Evolutionary conservation across 1,140 invertebrate species (phyloP), one percentile per base, ranked within the genome.

Genomic region (Psix sp.): DNA sequence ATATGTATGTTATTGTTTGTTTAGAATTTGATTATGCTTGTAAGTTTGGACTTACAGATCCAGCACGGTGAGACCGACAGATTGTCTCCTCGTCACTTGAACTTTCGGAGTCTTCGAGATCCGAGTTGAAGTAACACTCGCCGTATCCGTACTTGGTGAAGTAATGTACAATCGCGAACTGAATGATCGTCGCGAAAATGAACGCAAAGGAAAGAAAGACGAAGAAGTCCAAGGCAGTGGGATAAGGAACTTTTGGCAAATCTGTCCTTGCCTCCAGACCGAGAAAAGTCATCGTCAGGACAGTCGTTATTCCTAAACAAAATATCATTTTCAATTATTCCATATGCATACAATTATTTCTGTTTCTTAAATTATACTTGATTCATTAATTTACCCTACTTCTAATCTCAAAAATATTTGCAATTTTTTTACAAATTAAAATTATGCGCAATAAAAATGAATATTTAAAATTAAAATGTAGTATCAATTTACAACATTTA

Each of bases 131-230:
- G 82, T 94, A 94, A 76, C 93, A 92, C 80, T 96, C 95, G 0
- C 94, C 95, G 6, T 93, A 95, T 9, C 94, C 94, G 70, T 94
- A 93, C 84, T 96, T 96, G 3, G 95, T 96, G 83, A 94, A 96
- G 79, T 95, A 95, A 80, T 96, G 95, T 0, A 96, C 95, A 4
- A 95, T 90, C 3, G 94, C 94, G 83, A 96, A 96, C 89, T 93
- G 93, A 54, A 94, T 91, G 46, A 96, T 95, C 0, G 94, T 95
- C 2, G 94, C 94, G 75, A 96, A 94, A 43, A 96, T 94, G 82
- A 95, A 96, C 1, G 90, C 91, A 78, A 96, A 96, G 9, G 94
- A 95, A 14, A 96, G 89, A 80, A 94, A 95, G 0, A 96, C 93
- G 81, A 95, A 96, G 68, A 94, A 94, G 81, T 96, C 95, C 40